Conservation (phyloP, 2,113 vertebrate genomes). For the Polyodon spathula region DNA sequence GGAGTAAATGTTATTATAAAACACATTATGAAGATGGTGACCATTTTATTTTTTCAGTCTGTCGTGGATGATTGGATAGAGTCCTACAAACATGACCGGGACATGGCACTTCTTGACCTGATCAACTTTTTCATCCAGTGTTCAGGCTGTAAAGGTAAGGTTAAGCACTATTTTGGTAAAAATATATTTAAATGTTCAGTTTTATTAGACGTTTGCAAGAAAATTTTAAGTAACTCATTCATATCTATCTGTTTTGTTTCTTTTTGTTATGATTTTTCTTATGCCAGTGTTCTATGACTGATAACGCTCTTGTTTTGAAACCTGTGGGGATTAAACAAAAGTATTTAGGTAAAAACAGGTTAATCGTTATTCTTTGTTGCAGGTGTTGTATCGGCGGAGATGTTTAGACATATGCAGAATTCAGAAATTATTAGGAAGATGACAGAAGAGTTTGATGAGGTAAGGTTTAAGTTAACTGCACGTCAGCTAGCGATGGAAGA, state of each 20-base stretch:
- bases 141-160: conserved; percentile 95
- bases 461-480: conserved; percentile 37
- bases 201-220: no score
- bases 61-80: conserved; percentile 99
- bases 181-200: no score
- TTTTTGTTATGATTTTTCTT: no score
- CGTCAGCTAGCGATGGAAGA: background rate
- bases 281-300: no score
- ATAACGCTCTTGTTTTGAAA: no score
- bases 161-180: conserved; percentile 16
- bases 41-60: conserved; percentile 61
- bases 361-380: conserved; percentile 34
- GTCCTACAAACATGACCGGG: conserved; percentile 92
- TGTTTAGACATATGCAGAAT: conserved; percentile 98
- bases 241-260: no score
- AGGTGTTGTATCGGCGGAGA: conserved; percentile 95
- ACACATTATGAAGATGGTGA: background rate
- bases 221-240: no score
- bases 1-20: no score
- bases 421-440: conserved; percentile 98
- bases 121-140: conserved; percentile 99
- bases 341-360: conserved; percentile 12
- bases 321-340: background rate
- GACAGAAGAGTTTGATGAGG: conserved; percentile 99
- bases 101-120: conserved; percentile 92